Conservation (phyloP, 2,113 vertebrate species). For the Protobothrops mucrosquamatus region DNA sequence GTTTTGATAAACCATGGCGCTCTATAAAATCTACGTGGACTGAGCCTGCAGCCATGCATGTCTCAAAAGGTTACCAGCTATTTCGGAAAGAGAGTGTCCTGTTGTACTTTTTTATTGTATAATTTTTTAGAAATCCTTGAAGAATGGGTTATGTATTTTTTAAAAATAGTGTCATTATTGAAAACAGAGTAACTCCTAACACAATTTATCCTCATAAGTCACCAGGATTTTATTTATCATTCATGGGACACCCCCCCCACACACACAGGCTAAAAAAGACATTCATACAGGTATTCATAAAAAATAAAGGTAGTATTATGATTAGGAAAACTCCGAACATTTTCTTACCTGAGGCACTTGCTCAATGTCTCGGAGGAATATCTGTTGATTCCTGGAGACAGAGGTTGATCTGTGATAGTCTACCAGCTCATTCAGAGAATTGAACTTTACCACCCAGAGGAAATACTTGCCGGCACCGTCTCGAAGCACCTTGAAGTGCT, state of each 20-base stretch:
- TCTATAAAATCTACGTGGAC: too few relatives aligned
- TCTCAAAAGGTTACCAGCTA: background rate
- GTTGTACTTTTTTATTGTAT: background rate
- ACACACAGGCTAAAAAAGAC: background rate
- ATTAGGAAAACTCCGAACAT: background rate
- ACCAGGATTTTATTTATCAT: background rate
- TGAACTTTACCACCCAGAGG: conserved; percentile 99
- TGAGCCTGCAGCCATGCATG: too few relatives aligned
- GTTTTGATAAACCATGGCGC: too few relatives aligned
- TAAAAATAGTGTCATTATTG: background rate
- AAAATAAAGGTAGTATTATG: background rate
- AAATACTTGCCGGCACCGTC: conserved; percentile 98
- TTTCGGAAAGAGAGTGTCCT: background rate
- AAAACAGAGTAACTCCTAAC: background rate
- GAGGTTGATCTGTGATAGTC: conserved; percentile 98
- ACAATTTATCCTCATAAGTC: background rate
- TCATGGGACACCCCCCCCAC: background rate
- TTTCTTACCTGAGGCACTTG: conserved; percentile 91
- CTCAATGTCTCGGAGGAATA: conserved; percentile 97
- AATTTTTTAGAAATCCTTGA: background rate
- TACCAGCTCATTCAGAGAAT: conserved; percentile 97
- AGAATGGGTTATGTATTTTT: background rate
- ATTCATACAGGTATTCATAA: background rate
- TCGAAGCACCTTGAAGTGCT: conserved; percentile 98
- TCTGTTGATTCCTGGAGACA: conserved; percentile 98